Conservation (phyloP, 2,797 vertebrate genomes). For the Phataginus tricuspis region DNA sequence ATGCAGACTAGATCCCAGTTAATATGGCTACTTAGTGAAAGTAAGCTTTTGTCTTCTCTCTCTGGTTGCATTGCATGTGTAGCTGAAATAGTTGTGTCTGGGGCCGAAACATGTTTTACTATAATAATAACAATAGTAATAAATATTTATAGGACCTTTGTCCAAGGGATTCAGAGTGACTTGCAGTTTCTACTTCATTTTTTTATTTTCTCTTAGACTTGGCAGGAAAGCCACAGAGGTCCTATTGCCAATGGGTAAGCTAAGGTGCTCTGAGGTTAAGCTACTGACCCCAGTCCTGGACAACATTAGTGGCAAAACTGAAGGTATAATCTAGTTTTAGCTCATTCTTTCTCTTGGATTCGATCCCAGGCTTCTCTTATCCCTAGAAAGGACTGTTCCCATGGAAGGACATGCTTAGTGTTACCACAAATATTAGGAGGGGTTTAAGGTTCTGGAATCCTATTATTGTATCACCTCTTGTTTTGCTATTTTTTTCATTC, state of each 20-base stretch:
- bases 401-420: not conserved
- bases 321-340: not conserved
- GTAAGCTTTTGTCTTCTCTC: not conserved
- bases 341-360: constrained; percentile 8
- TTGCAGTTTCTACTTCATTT: constrained; percentile 40
- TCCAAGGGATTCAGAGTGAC: constrained; percentile 10
- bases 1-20: not conserved
- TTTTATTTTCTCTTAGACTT: not conserved
- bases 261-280: constrained; percentile 27
- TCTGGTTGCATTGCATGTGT: not conserved
- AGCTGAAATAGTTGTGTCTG: not conserved
- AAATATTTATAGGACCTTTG: constrained; percentile 51
- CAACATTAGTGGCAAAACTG: not conserved
- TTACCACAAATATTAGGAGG: not conserved
- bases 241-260: constrained; percentile 5
- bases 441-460: not conserved
- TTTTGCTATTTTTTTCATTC: not conserved
- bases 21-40: not conserved
- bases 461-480: not conserved
- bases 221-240: not conserved
- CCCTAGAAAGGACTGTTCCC: not conserved
- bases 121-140: constrained; percentile 36
- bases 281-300: not conserved
- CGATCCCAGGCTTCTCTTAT: not conserved
- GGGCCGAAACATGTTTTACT: not conserved